phyloP scores from a whole-genome alignment of 2,113 vertebrate genomes.

The Quiscalus mexicanus region DNA sequence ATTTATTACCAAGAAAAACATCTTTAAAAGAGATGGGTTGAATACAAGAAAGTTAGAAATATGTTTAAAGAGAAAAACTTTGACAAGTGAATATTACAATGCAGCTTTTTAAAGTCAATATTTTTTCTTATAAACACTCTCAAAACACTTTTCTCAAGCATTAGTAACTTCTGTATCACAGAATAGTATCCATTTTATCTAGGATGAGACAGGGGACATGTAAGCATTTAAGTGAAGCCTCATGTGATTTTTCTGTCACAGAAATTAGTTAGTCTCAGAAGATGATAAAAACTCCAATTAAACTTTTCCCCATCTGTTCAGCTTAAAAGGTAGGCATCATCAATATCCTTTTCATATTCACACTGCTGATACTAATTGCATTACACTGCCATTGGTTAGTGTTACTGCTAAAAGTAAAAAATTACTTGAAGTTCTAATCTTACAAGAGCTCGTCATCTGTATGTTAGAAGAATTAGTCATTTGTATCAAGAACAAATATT shows the following conservation, averaged over 20 bases:
- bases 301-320: neutral
- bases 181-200: neutral
- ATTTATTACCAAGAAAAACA: neutral
- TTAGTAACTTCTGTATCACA: neutral
- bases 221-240: neutral
- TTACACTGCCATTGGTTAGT: neutral
- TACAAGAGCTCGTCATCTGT: neutral
- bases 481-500: neutral
- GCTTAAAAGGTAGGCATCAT: neutral
- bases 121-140: neutral
- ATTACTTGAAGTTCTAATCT: neutral
- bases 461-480: neutral
- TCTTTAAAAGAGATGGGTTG: neutral
- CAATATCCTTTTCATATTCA: neutral
- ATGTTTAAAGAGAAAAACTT: neutral
- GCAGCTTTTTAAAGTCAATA: neutral
- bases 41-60: neutral
- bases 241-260: neutral
- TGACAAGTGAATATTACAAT: neutral
- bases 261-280: neutral
- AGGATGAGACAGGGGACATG: neutral
- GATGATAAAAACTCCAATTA: neutral
- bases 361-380: neutral
- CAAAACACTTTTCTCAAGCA: neutral
- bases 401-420: neutral